phyloP scores from a whole-genome alignment of 1,140 invertebrate species.

The Chironomus striatipennis region DNA sequence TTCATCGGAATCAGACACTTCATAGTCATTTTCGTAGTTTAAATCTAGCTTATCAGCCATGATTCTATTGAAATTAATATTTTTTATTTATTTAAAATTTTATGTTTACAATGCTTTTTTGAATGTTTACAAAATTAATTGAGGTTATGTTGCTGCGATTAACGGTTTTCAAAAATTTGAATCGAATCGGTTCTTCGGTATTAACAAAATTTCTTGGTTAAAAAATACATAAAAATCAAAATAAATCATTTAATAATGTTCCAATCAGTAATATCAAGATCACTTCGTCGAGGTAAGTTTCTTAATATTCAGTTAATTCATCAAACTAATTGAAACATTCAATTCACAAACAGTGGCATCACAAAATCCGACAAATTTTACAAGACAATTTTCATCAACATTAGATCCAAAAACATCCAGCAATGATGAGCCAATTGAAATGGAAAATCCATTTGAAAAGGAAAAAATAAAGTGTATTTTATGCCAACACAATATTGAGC shows the following conservation, averaged over 20 bases:
- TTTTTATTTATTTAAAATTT: neutral
- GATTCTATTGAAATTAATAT: neutral
- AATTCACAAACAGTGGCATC: too few relatives aligned
- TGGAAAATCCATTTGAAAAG: slow-evolving; percentile 76
- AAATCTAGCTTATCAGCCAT: neutral
- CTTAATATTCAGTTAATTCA: too few relatives aligned
- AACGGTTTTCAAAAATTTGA: too few relatives aligned
- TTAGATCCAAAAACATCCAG: neutral
- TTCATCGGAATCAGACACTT: slow-evolving; percentile 59
- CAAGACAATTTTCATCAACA: too few relatives aligned
- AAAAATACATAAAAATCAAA: too few relatives aligned
- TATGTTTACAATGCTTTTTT: neutral
- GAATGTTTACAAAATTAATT: neutral
- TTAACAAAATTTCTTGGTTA: too few relatives aligned
- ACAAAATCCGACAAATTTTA: too few relatives aligned
- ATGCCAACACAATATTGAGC: slow-evolving; percentile 73
- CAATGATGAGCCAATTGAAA: slow-evolving; percentile 50
- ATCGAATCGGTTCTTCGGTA: too few relatives aligned
- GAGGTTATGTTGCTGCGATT: neutral
- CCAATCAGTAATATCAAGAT: too few relatives aligned
- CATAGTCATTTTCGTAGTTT: slow-evolving; percentile 43
- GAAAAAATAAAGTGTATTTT: slow-evolving; percentile 68
- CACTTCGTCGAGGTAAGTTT: too few relatives aligned
- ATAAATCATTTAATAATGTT: too few relatives aligned
- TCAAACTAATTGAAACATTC: too few relatives aligned